A percentile compares a stretch with the other conserved stretches of the same genome.
Evolutionary conservation across 2,113 vertebrate species (phyloP).

Genomic region (Caranx ignobilis): DNA sequence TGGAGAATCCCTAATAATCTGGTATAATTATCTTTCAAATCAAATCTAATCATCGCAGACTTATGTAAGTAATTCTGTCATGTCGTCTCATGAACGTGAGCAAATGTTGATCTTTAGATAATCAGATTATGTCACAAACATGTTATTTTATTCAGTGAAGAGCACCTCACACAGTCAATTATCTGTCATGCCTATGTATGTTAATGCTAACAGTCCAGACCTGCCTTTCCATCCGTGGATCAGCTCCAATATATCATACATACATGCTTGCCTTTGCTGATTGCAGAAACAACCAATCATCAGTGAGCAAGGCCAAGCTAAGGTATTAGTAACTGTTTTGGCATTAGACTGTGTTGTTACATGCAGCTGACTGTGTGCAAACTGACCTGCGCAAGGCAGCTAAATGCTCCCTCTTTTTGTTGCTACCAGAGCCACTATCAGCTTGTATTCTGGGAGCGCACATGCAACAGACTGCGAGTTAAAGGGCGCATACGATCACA

Average conservation of each 20-base stretch:
- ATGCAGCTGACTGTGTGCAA: constrained; percentile 49
- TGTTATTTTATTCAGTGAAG: not conserved
- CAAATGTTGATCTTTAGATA: not conserved
- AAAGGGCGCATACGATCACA: constrained; percentile 50
- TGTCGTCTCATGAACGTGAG: not conserved
- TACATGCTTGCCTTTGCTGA: constrained; percentile 52
- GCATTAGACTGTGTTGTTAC: constrained; percentile 50
- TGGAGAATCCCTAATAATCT: not conserved
- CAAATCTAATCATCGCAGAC: not conserved
- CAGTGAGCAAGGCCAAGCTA: constrained; percentile 20
- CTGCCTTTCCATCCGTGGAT: constrained; percentile 29
- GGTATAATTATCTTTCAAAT: not conserved
- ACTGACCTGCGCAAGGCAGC: constrained; percentile 42
- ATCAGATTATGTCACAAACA: constrained; percentile 8
- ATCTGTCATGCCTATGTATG: constrained; percentile 37
- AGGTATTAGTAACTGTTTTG: constrained; percentile 28
- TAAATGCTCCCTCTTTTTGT: constrained; percentile 13
- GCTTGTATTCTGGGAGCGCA: constrained; percentile 4
- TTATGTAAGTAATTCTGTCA: not conserved
- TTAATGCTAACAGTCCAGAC: constrained; percentile 25
- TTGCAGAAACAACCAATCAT: constrained; percentile 44
- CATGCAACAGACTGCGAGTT: constrained; percentile 59
- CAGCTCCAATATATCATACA: constrained; percentile 28
- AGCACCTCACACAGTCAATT: not conserved
- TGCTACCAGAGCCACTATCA: not conserved